These are phyloP conservation scores for Leucophenga varia DNA, from an alignment of 1,140 invertebrate species.

Conservation along the genomic window DNA sequence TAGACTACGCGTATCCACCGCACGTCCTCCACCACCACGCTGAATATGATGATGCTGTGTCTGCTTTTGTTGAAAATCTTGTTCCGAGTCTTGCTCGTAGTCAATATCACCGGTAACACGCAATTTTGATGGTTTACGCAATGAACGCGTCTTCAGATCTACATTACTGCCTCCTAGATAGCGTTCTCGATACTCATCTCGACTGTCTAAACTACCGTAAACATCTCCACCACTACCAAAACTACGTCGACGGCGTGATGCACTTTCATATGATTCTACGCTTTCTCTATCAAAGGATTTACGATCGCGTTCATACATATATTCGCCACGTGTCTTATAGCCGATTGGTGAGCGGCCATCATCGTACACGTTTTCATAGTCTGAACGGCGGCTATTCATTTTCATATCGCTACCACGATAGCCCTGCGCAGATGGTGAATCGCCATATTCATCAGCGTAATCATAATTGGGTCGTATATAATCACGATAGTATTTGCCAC, in stretches of 20 bases:
- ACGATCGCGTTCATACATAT: conserved; percentile 42
- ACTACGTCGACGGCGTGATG: conserved; percentile 39
- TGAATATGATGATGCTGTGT: conserved; percentile 15
- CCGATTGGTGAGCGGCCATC: conserved; percentile 41
- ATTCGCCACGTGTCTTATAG: conserved; percentile 37
- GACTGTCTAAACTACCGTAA: conserved; percentile 50
- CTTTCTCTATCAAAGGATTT: conserved; percentile 55
- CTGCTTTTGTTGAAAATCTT: conserved; percentile 31
- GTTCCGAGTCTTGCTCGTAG: conserved; percentile 53
- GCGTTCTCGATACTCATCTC: conserved; percentile 48
- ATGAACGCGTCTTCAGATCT: conserved; percentile 39
- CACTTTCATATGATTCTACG: conserved; percentile 52
- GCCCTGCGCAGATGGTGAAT: neutral
- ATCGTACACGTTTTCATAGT: conserved; percentile 52
- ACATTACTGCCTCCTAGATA: conserved; percentile 9
- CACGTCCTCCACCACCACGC: conserved; percentile 1
- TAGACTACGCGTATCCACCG: conserved; percentile 32
- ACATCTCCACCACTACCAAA: conserved; percentile 54
- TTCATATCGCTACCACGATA: conserved; percentile 10
- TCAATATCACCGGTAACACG: conserved; percentile 47
- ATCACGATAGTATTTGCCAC: conserved; percentile 39
- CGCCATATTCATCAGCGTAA: conserved; percentile 31
- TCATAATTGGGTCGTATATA: conserved; percentile 48
- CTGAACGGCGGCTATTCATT: conserved; percentile 13
- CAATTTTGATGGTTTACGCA: conserved; percentile 45